Conservation (phyloP, 2,888 invertebrate genomes). For the Tillus elongatus region DNA sequence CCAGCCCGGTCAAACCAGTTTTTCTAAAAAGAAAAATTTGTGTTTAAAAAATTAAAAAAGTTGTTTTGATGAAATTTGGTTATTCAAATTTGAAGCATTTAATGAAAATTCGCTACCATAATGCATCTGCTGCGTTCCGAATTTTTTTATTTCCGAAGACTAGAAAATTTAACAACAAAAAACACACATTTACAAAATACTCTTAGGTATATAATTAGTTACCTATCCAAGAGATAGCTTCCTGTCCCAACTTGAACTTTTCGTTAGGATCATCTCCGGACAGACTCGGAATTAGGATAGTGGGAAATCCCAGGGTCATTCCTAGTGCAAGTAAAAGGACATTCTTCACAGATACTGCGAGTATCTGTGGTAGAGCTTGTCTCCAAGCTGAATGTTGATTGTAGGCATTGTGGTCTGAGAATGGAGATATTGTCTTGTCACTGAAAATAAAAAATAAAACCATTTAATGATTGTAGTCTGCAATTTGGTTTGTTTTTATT, state of each 20-base stretch:
- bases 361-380: conserved; percentile 57
- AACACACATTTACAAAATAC: no score
- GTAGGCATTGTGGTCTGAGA: neutral
- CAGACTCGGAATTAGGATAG: conserved; percentile 70
- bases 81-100: no score
- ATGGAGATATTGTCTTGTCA: no score
- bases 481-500: neutral
- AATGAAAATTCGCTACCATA: no score
- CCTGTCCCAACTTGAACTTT: conserved; percentile 46
- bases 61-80: no score
- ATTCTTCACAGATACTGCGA: conserved; percentile 76
- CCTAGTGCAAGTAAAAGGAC: conserved; percentile 67
- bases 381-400: conserved; percentile 20
- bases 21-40: no score
- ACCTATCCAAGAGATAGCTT: conserved; percentile 70
- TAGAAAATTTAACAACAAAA: no score
- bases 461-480: neutral
- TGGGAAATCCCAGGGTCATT: conserved; percentile 72
- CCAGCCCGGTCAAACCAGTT: no score
- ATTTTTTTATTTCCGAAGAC: no score
- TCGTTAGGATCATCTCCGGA: conserved; percentile 40
- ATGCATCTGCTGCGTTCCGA: no score
- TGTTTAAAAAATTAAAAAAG: no score
- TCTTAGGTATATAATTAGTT: no score
- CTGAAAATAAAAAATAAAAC: neutral